These are phyloP conservation scores for Isotomurus palustris DNA, from an alignment of 2,888 invertebrate species.

Conservation along the genomic window DNA sequence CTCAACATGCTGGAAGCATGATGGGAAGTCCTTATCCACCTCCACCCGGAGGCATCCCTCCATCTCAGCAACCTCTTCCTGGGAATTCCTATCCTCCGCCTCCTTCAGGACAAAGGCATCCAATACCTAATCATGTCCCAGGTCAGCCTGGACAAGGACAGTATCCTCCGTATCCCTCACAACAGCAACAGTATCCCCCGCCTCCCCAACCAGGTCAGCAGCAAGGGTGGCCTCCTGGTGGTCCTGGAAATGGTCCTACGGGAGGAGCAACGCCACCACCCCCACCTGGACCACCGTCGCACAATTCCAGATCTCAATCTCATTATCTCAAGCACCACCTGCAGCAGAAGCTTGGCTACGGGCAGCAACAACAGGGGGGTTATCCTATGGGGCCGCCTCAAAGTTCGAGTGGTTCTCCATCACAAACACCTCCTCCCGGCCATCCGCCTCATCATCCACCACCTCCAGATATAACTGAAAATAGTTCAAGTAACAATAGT, in stretches of 20 bases:
- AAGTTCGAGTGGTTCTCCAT: slow-evolving; percentile 41
- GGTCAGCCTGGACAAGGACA: slow-evolving; percentile 34
- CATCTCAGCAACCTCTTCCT: slow-evolving; percentile 38
- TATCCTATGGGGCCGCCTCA: slow-evolving; percentile 46
- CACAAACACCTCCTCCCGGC: slow-evolving; percentile 51
- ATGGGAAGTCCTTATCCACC: slow-evolving; percentile 41
- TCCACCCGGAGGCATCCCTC: no score
- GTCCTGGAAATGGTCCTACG: slow-evolving; percentile 17
- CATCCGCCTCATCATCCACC: slow-evolving; percentile 56
- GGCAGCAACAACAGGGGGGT: slow-evolving; percentile 47
- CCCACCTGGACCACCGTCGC: slow-evolving; percentile 46
- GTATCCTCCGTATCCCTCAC: slow-evolving; percentile 35
- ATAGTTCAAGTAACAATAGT: slow-evolving; percentile 20
- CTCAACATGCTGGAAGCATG: slow-evolving; percentile 32
- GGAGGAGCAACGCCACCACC: slow-evolving; percentile 34
- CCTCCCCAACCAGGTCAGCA: slow-evolving; percentile 55
- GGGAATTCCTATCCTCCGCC: slow-evolving; percentile 38
- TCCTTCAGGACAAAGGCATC: slow-evolving; percentile 21
- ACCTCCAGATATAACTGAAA: slow-evolving; percentile 22
- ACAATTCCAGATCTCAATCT: slow-evolving; percentile 44
- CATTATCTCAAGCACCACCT: slow-evolving; percentile 66
- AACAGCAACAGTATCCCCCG: slow-evolving; percentile 38
- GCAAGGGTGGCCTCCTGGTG: slow-evolving; percentile 52
- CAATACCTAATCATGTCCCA: slow-evolving; percentile 38
- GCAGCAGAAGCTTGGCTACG: slow-evolving; percentile 45